Conservation (phyloP, 2,888 invertebrate species). For the Gryllus longicercus region DNA sequence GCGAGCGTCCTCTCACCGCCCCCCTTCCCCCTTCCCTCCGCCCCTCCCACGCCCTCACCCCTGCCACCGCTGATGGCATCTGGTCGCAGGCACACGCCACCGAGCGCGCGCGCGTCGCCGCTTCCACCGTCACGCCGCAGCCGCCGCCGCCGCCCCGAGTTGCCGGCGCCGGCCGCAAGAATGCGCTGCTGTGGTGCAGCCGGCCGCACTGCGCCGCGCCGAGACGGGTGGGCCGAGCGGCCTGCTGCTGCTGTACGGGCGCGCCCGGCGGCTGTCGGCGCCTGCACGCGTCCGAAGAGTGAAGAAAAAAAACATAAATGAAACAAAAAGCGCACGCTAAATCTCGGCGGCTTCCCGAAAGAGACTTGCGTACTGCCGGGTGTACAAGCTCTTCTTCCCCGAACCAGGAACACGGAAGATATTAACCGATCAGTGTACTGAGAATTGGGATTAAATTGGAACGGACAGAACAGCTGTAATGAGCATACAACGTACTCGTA, state of each 20-base stretch:
- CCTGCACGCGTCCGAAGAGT: too few species aligned
- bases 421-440: too few species aligned
- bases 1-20: not conserved
- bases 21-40: not conserved
- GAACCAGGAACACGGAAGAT: too few species aligned
- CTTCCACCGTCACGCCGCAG: not conserved
- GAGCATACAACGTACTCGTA: too few species aligned
- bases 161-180: not conserved
- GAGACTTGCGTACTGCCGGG: too few species aligned
- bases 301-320: too few species aligned
- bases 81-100: slow-evolving; percentile 10
- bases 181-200: not conserved
- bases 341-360: too few species aligned
- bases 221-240: not conserved
- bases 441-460: too few species aligned
- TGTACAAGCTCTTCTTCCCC: too few species aligned
- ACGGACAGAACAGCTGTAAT: too few species aligned
- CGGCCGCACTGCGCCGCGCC: not conserved
- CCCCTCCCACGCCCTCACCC: not conserved
- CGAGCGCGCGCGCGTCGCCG: not conserved
- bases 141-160: not conserved
- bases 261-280: too few species aligned
- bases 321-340: too few species aligned
- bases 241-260: not conserved
- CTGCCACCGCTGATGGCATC: not conserved